Evolutionary conservation across 2,113 vertebrate species (phyloP).

Genomic region (Triplophysa tibetana): DNA sequence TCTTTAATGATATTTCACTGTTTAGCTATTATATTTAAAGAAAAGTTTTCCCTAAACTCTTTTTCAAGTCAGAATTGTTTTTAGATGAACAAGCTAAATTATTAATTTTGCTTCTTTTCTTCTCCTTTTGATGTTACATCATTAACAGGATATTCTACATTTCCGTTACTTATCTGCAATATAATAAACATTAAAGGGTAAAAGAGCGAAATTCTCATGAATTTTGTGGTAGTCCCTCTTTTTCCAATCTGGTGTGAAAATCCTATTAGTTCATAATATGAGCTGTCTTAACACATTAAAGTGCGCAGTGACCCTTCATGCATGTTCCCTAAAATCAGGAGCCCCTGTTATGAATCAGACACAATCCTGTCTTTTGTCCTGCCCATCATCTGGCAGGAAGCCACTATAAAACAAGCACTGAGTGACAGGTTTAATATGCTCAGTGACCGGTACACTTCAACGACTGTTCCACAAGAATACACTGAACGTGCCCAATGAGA

Average conservation of each 20-base stretch:
- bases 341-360: slow-evolving; percentile 23
- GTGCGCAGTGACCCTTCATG: slow-evolving; percentile 22
- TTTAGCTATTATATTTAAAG: too few relatives aligned
- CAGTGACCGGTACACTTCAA: slow-evolving; percentile 5
- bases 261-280: slow-evolving; percentile 16
- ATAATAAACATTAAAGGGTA: not conserved
- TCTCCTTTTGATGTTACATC: too few relatives aligned
- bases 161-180: not conserved
- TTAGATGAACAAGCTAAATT: too few relatives aligned
- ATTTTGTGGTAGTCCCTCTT: not conserved
- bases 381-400: slow-evolving; percentile 20
- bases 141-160: too few relatives aligned
- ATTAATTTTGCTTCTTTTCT: too few relatives aligned
- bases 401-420: slow-evolving; percentile 20
- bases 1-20: too few relatives aligned
- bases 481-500: not conserved
- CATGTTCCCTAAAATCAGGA: not conserved
- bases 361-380: slow-evolving; percentile 54
- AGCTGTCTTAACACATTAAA: slow-evolving; percentile 23
- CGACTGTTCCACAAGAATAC: not conserved
- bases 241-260: slow-evolving; percentile 8
- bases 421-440: slow-evolving; percentile 54
- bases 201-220: not conserved
- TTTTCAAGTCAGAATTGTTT: too few relatives aligned
- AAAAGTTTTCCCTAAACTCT: too few relatives aligned